These are phyloP conservation scores for Anhinga anhinga DNA, from an alignment of 2,113 vertebrate genomes.

Conservation along the genomic window DNA sequence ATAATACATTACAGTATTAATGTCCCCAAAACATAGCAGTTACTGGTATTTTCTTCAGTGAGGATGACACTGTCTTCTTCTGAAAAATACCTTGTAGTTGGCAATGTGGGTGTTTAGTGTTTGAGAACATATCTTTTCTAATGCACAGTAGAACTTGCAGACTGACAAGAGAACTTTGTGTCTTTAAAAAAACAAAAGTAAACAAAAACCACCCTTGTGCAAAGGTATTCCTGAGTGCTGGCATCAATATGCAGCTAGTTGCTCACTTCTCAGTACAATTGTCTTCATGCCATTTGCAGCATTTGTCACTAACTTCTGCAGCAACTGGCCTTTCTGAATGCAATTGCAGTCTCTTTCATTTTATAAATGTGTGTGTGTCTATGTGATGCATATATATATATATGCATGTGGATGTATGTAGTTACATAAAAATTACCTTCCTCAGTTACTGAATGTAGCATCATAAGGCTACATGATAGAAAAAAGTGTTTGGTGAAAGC, in stretches of 20 bases:
- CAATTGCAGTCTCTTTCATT: background rate
- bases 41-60: background rate
- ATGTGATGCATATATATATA: background rate
- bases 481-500: background rate
- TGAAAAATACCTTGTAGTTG: background rate
- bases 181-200: background rate
- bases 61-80: background rate
- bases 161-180: background rate
- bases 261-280: background rate
- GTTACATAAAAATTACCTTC: background rate
- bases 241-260: background rate
- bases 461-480: background rate
- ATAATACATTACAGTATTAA: background rate
- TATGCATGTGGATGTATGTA: background rate
- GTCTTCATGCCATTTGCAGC: background rate
- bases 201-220: background rate
- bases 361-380: background rate
- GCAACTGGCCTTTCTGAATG: background rate
- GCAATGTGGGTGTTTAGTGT: background rate
- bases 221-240: background rate
- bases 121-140: background rate
- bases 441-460: background rate
- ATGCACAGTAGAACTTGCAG: background rate
- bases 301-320: background rate
- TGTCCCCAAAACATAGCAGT: background rate